A percentile compares a stretch with the other conserved stretches of the same genome.
Evolutionary conservation across 2,113 vertebrate genomes (phyloP).

Genomic region (Propithecus coquereli): DNA sequence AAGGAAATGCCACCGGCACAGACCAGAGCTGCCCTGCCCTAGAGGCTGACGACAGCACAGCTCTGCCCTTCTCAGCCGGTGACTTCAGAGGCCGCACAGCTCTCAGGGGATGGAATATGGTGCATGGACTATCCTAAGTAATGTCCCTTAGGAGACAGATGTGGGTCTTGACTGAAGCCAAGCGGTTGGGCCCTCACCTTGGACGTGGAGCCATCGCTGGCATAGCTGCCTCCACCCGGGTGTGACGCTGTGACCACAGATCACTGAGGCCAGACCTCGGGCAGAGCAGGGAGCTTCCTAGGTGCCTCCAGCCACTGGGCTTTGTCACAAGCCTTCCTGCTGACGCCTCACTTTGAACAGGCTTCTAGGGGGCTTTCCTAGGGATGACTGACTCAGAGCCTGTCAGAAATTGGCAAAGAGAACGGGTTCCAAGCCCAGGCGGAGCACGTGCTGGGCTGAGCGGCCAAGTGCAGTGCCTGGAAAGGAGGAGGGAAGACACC

Average conservation of each 20-base stretch:
- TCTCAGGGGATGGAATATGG: not conserved
- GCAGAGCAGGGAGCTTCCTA: not conserved
- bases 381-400: not conserved
- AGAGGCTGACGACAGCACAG: not conserved
- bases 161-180: not conserved
- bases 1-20: not conserved
- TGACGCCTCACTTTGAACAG: not conserved
- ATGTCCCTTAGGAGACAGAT: not conserved
- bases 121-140: no score
- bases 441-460: not conserved
- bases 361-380: not conserved
- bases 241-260: not conserved
- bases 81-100: not conserved
- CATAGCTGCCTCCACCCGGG: not conserved
- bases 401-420: not conserved
- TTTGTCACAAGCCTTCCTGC: not conserved
- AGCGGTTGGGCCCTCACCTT: not conserved
- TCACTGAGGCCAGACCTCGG: not conserved
- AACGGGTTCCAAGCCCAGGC: not conserved
- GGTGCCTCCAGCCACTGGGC: not conserved
- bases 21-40: not conserved
- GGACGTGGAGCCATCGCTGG: not conserved
- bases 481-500: rapidly evolving
- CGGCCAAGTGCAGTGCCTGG: not conserved
- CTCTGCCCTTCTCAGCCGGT: not conserved